A percentile compares a stretch with the other conserved stretches of the same genome.
Evolutionary conservation across 2,888 invertebrate species (phyloP).

Genomic region (Dicycla oo): DNA sequence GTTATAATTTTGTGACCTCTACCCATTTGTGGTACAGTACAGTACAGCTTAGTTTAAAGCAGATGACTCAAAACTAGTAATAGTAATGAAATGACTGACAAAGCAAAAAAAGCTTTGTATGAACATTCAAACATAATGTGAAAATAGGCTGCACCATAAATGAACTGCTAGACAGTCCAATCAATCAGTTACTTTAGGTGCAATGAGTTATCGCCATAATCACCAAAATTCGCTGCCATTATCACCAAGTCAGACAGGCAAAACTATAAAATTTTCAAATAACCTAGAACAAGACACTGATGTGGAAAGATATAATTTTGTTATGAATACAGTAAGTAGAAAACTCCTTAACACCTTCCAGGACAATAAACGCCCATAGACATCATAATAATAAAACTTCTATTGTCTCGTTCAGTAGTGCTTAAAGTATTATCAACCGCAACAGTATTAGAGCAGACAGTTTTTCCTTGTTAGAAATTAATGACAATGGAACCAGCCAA

Average conservation of each 20-base stretch:
- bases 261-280: not conserved
- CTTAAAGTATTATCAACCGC: too few species aligned
- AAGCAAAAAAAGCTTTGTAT: not conserved
- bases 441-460: not conserved
- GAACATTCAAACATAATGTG: not conserved
- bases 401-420: too few species aligned
- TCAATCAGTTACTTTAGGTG: not conserved
- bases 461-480: not conserved
- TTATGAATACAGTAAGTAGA: not conserved
- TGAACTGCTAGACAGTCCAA: not conserved
- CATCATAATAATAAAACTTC: too few species aligned
- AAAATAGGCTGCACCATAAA: not conserved
- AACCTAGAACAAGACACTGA: not conserved
- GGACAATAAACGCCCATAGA: not conserved
- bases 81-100: not conserved
- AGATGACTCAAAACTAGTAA: not conserved
- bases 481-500: not conserved
- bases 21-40: too few species aligned
- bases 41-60: not conserved
- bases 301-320: not conserved
- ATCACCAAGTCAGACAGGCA: not conserved
- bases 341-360: not conserved
- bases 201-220: not conserved
- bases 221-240: not conserved
- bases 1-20: conserved; percentile 16